Conservation (phyloP, 2,113 vertebrate species). For the Cryptotis parvus region DNA sequence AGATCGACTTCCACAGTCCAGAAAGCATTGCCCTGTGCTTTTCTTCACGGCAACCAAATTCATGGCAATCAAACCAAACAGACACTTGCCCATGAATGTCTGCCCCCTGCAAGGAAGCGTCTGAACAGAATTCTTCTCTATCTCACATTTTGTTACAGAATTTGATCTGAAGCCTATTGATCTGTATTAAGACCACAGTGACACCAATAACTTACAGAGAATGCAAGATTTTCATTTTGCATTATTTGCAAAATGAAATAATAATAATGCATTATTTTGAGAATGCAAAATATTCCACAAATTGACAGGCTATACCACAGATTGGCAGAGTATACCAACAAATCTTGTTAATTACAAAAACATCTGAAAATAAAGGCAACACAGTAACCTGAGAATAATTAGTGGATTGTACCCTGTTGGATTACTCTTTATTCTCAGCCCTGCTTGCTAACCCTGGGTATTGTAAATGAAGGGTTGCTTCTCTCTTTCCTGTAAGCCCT, state of each 20-base stretch:
- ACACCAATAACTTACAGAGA: constrained; percentile 7
- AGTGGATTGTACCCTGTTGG: neutral
- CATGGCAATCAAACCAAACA: neutral
- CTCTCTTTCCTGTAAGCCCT: too few species aligned
- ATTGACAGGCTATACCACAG: neutral
- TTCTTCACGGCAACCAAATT: neutral
- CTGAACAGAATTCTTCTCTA: neutral
- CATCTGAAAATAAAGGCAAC: neutral
- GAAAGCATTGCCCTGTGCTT: constrained; percentile 20
- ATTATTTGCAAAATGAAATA: too few species aligned
- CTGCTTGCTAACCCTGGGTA: too few species aligned
- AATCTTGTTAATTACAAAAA: neutral
- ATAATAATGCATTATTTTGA: neutral
- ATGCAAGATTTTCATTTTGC: too few species aligned
- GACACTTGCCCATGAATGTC: neutral
- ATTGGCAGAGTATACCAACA: neutral
- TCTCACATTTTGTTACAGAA: neutral
- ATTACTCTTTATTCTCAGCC: too few species aligned
- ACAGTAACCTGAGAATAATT: neutral
- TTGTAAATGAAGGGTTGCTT: too few species aligned
- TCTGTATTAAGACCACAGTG: neutral
- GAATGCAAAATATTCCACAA: neutral
- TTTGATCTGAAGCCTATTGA: constrained; percentile 28
- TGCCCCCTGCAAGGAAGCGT: neutral
- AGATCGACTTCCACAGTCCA: neutral